Evolutionary conservation across 2,797 vertebrate species (phyloP).

Genomic region (Acipenser oxyrinchus): DNA sequence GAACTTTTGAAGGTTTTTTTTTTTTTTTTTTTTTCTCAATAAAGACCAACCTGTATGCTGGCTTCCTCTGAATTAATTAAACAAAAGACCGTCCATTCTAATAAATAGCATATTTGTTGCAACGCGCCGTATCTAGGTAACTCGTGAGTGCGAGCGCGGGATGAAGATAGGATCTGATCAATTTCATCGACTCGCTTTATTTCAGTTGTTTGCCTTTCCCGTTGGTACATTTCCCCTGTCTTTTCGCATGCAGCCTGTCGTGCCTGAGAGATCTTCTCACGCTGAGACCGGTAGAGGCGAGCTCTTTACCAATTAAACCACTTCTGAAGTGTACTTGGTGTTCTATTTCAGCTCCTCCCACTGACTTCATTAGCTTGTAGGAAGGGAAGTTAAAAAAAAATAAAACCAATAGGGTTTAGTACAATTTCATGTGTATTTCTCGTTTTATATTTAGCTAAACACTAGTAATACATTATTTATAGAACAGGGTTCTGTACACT

Average conservation of each 20-base stretch:
- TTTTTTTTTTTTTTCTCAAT: no score
- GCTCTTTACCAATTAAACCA: not conserved
- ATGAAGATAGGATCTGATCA: not conserved
- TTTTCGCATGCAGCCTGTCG: not conserved
- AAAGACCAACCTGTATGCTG: no score
- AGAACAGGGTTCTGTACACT: no score
- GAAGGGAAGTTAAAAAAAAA: no score
- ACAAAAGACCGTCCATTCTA: no score
- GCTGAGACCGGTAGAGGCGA: not conserved
- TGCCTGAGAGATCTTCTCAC: not conserved
- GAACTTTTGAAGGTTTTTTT: no score
- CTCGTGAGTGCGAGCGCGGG: not conserved
- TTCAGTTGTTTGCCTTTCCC: not conserved
- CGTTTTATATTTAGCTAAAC: no score
- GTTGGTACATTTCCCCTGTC: not conserved
- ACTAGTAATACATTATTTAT: no score
- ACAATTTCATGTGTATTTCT: no score
- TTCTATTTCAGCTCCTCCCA: not conserved
- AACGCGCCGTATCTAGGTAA: not conserved
- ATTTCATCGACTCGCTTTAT: not conserved
- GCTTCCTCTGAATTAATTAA: no score
- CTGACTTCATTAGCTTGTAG: not conserved
- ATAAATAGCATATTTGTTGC: slow-evolving; percentile 3
- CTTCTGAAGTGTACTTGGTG: not conserved
- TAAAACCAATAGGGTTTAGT: no score